phyloP scores from a whole-genome alignment of 2,113 vertebrate species.

The Aegithalos caudatus region DNA sequence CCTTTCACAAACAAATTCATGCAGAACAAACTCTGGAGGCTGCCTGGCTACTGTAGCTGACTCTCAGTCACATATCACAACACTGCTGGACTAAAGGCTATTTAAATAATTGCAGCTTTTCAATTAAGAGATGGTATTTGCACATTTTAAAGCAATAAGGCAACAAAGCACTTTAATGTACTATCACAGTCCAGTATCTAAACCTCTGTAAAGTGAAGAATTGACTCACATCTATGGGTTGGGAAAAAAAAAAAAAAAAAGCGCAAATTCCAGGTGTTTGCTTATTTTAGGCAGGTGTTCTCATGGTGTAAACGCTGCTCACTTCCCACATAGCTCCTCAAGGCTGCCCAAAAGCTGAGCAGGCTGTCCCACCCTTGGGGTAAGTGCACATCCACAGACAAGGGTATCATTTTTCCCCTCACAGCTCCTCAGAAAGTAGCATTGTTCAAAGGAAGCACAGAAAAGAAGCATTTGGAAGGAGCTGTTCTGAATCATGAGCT shows the following conservation, averaged over 20 bases:
- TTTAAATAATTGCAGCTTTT: not conserved
- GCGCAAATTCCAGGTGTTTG: not conserved
- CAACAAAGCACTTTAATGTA: not conserved
- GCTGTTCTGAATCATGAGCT: not conserved
- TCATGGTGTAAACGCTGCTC: not conserved
- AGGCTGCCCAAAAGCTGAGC: not conserved
- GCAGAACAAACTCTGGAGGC: not conserved
- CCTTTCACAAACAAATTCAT: not conserved
- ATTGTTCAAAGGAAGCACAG: not conserved
- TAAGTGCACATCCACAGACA: not conserved
- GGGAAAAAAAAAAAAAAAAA: not conserved
- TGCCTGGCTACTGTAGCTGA: not conserved
- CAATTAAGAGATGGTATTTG: not conserved
- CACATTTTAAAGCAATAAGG: not conserved
- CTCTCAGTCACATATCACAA: not conserved
- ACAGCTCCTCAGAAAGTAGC: not conserved
- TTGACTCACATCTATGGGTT: fast-evolving
- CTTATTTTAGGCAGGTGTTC: not conserved
- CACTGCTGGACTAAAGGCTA: not conserved
- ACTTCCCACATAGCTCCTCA: not conserved
- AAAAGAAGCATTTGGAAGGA: not conserved
- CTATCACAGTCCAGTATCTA: not conserved
- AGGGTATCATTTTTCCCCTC: not conserved
- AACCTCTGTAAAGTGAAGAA: not conserved
- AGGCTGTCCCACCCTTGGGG: not conserved